Evolutionary conservation across 2,888 invertebrate species (phyloP), one percentile per base, ranked within the genome.

Genomic region (Acleris laterana): DNA sequence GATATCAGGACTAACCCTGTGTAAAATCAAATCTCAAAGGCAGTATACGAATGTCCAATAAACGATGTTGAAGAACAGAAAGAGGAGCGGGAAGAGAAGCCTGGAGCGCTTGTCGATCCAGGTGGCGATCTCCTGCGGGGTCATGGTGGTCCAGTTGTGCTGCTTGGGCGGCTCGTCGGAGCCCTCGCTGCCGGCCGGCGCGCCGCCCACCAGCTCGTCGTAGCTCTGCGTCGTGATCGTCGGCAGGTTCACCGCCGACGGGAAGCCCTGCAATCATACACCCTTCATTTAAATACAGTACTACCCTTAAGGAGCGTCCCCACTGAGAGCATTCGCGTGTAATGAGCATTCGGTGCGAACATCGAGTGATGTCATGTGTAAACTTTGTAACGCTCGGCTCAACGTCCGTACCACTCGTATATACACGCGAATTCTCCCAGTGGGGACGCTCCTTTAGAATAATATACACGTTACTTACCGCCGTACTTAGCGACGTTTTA

Each of bases 21-120:
- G 17, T 19, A 13, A 20, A 20, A 20, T 19, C 11, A 20, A 20
- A 20, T 49, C 49, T 49, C 11, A 92, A 66, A 92, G 79, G 73
- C 94, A 94, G 78, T 94, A 96, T 57, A 96, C 96, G 74, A 96
- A 96, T 57, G 96, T 95, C 96, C 96, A 96, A 78, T 96, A 96
- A 63, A 96, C 91, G 56, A 95, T 91, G 79, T 97, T 97, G 85
- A 97, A 97, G 67, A 96, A 94, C 17, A 97, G 78, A 81, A 97
- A 97, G 11, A 96, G 93, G 4, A 95, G 83, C 0, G 97, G 97
- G 83, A 97, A 97, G 2, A 96, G 93, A 46, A 96, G 89, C 60
- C 97, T 93, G 28, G 97, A 96, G 63, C 97, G 88, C 72, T 94
- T 95, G 89, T 97, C 97, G 72, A 97, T 97, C 97, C 97, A 97